Evolutionary conservation across 2,797 vertebrate species (phyloP), one percentile per base, ranked within the genome.

Genomic region (Sebastiscus tertius): DNA sequence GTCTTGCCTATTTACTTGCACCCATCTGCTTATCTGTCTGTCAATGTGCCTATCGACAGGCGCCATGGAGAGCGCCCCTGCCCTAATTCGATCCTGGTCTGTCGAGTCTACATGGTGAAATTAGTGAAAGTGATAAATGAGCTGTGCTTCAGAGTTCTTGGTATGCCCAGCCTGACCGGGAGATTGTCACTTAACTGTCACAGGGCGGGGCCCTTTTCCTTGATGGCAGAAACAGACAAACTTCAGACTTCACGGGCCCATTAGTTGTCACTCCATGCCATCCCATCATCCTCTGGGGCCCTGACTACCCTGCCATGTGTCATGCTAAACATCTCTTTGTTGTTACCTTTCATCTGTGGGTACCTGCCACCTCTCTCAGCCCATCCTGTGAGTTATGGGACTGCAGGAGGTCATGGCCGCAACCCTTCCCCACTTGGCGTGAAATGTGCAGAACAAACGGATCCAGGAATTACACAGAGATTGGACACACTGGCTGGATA

Each of bases 171-270:
- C 26, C 74, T 84, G 82, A 86, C 22, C 73, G 66, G 79, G 8
- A 72, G 79, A 81, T 72, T 88, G 86, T 83, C 80, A 88, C 84
- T 77, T 68, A 81, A 16, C 89, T 89, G 80, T 90, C 89, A 89
- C 88, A 74, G 78, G 62, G 67, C 52, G 77, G 42, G 69, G 60
- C 64, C 7, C 5, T 86, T 81, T 68, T 66, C 58, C 82, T 80
- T 97, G 95, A 98, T 98, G 95, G 92, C 93, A 96, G 96, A 97
- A 98, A 96, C 97, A 98, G 96, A 97, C 88, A 84, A 80, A 52
- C 89, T 88, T 93, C 88, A 93, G 88, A 92, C 89, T 94, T 94
- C 89, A 87, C 80, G 77, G 80, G 75, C 86, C 63, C 71, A 88
- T 84, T 79, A 91, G 81, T 86, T 97, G 95, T 96, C 96, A 92